phyloP scores from a whole-genome alignment of 2,113 vertebrate species.

The Eptatretus burgeri region DNA sequence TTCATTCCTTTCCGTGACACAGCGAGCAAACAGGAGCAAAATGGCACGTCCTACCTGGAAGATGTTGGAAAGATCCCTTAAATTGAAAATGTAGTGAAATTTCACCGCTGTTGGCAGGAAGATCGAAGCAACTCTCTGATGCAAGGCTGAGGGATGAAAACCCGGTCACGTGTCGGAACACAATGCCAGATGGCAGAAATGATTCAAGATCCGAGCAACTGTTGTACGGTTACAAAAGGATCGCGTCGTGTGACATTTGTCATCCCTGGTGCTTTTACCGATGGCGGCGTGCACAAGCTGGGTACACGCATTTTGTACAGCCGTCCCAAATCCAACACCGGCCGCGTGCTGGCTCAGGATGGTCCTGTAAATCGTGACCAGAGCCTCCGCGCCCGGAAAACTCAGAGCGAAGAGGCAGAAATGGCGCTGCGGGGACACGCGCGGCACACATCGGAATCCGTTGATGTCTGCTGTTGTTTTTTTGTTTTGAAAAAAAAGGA shows the following conservation, averaged over 20 bases:
- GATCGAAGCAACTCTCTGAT: slow-evolving; percentile 20
- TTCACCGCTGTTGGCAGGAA: slow-evolving; percentile 28
- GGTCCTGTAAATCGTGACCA: slow-evolving; percentile 25
- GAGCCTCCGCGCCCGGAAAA: slow-evolving; percentile 22
- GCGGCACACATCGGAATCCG: too few relatives aligned
- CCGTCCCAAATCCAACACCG: slow-evolving; percentile 16
- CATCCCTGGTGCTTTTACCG: too few relatives aligned
- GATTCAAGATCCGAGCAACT: too few relatives aligned
- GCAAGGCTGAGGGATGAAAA: too few relatives aligned
- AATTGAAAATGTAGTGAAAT: slow-evolving; percentile 33
- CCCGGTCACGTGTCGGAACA: too few relatives aligned
- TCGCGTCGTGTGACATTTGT: too few relatives aligned
- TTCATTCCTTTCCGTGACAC: too few relatives aligned
- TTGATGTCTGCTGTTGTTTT: too few relatives aligned
- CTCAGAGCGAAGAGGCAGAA: slow-evolving; percentile 37
- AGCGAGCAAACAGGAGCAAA: too few relatives aligned
- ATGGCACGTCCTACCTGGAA: slow-evolving; percentile 25
- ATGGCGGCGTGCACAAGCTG: slow-evolving; percentile 20
- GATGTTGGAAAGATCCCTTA: slow-evolving; percentile 24
- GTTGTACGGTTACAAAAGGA: too few relatives aligned
- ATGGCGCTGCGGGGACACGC: slow-evolving; percentile 19
- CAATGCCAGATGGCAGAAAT: too few relatives aligned
- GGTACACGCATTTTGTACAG: slow-evolving; percentile 15
- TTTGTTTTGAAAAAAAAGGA: too few relatives aligned
- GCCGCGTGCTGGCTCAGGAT: slow-evolving; percentile 25